These are phyloP conservation scores for Actinia tenebrosa DNA, from an alignment of 64 coral and sea anemone genomes.

Conservation along the genomic window DNA sequence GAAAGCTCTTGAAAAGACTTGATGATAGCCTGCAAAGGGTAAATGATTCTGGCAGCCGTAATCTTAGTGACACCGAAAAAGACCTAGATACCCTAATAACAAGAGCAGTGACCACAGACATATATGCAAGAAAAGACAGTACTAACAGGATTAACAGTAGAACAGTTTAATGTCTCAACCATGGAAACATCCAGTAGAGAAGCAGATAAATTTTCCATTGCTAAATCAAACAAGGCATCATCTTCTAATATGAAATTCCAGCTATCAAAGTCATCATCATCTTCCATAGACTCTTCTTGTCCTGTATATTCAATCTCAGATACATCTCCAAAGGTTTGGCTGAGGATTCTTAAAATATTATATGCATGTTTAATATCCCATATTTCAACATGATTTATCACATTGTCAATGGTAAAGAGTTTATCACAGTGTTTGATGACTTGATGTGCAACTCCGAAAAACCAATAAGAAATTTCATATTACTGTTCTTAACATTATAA, in stretches of 20 bases:
- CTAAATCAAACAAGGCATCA: conserved; percentile 31
- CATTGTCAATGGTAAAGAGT: conserved; percentile 39
- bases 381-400: conserved; percentile 43
- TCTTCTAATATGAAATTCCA: conserved; percentile 26
- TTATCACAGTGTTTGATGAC: conserved; percentile 39
- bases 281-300: conserved; percentile 1
- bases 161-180: conserved; percentile 3
- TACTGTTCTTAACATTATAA: not conserved
- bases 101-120: conserved; percentile 4
- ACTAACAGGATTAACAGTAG: not conserved
- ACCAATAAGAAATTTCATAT: conserved; percentile 35
- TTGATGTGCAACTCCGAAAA: conserved; percentile 49
- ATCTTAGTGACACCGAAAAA: not conserved
- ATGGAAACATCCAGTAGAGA: conserved; percentile 7
- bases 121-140: not conserved
- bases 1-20: not conserved
- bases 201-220: conserved; percentile 24
- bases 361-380: conserved; percentile 42
- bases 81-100: conserved; percentile 48
- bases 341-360: conserved; percentile 25
- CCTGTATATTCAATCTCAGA: conserved; percentile 11
- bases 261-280: conserved; percentile 20
- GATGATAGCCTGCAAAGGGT: conserved; percentile 20
- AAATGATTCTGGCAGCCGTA: conserved; percentile 42
- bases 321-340: conserved; percentile 39